phyloP scores from a whole-genome alignment of 2,797 vertebrate species.

The Dallia pectoralis region DNA sequence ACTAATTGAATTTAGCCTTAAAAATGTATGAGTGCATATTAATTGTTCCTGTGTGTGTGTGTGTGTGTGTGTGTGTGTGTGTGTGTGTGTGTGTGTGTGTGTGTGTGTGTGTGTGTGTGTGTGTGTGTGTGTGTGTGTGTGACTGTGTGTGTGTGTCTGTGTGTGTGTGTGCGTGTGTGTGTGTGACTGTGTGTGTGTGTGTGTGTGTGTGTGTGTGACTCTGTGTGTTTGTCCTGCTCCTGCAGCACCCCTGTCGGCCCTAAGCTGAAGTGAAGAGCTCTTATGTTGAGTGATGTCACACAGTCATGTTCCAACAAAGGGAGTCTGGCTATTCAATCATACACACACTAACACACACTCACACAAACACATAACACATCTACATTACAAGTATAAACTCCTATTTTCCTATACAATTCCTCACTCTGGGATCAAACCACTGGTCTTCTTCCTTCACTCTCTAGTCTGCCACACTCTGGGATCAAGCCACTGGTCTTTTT shows the following conservation, averaged over 20 bases:
- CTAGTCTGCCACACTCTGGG: too few species aligned
- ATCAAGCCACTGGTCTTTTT: too few species aligned
- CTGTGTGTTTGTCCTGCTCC: constrained; percentile 27
- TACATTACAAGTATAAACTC: too few species aligned
- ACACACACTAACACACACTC: constrained; percentile 15
- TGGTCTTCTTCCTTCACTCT: too few species aligned
- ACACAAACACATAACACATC: constrained; percentile 24
- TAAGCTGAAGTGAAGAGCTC: constrained; percentile 45
- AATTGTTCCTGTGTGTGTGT: constrained; percentile 35
- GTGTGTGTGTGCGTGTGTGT: constrained; percentile 62
- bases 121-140: constrained; percentile 14
- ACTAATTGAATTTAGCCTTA: constrained; percentile 61
- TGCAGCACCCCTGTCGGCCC: constrained; percentile 37
- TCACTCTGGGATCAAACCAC: too few species aligned
- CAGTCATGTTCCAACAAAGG: constrained; percentile 21
- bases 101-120: constrained; percentile 12
- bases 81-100: constrained; percentile 17
- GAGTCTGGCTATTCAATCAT: constrained; percentile 3
- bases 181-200: constrained; percentile 14
- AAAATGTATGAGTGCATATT: constrained; percentile 64
- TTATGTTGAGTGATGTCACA: constrained; percentile 39
- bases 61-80: constrained; percentile 12
- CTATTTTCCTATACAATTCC: too few species aligned
- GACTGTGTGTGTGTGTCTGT: constrained; percentile 18
- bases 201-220: constrained; percentile 14